Base-by-base conservation (phyloP, 2,888 invertebrate species). In the Craniophora ligustri region DNA sequence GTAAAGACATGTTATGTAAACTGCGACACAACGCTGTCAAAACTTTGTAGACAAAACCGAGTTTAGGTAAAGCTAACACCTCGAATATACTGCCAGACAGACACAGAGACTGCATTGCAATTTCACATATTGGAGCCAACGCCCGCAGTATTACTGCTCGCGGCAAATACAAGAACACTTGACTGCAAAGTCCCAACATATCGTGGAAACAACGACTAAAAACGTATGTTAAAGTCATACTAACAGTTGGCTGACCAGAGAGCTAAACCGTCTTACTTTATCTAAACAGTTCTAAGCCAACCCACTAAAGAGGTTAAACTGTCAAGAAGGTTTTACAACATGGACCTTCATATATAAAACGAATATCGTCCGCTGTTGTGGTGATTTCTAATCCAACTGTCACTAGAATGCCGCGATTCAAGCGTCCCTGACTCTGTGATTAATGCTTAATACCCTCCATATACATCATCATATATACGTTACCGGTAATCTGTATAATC, bases 391-490 rank as follows among this genome's bases (percentile, higher is more conserved):
- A 64, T 63, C 47, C 59, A 46, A 59, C 46, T 54, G 54, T 61
- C 62, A 64, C 36, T 40, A 23, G 16, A 39, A 40, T 19, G 28
- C 13, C 40, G 47, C 30, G 47, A 38, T 66, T 51, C 26, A 51
- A 30, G 15, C 23, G 32, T 40, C 47, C 47, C 42, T 40, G 54
- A 51, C 45, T 28, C 19, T 5, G 34, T 70, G 56, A 66, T 60
- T 44, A 59, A 68, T 63, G 69, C 14, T 21, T 35, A 30, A 44
- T 54, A 60, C 40, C 61, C 54, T 61, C 54, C 62, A 54, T 61
- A 40, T 26, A 48, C 42, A 44, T n/a, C n/a, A n/a, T n/a, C n/a
- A n/a, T n/a, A n/a, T n/a, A n/a, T n/a, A n/a, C n/a, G n/a, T n/a
- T n/a, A n/a, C n/a, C n/a, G n/a, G n/a, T n/a, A n/a, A n/a, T n/a